Evolutionary conservation across 2,797 vertebrate genomes (phyloP).

Genomic region (Pseudotriccus pelzelni): DNA sequence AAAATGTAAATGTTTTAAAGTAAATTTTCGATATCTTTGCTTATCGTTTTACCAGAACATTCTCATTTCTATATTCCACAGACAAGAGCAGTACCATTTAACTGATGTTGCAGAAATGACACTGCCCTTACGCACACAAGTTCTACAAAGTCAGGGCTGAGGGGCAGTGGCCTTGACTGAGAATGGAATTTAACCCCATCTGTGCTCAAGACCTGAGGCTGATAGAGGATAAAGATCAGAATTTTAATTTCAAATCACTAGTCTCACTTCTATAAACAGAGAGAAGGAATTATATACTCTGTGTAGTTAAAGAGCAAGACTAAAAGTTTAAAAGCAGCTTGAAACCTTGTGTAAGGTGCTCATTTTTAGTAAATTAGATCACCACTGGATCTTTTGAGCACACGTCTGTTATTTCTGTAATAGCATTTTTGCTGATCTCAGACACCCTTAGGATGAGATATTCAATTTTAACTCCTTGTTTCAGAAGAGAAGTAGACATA

Average conservation of each 20-base stretch:
- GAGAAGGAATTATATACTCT: not conserved
- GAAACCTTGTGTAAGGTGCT: not conserved
- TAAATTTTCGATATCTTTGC: not conserved
- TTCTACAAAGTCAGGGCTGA: not conserved
- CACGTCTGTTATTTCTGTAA: not conserved
- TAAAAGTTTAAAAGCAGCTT: not conserved
- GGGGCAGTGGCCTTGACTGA: not conserved
- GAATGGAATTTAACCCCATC: not conserved
- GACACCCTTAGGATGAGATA: not conserved
- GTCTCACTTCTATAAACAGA: not conserved
- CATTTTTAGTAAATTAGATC: not conserved
- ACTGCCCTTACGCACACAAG: not conserved
- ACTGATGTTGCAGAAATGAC: not conserved
- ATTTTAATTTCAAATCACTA: not conserved
- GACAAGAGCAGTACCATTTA: not conserved
- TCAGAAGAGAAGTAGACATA: conserved; percentile 23
- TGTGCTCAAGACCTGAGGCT: not conserved
- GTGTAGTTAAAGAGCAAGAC: not conserved
- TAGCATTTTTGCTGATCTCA: not conserved
- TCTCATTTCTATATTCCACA: not conserved
- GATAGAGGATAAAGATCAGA: not conserved
- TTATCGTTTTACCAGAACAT: not conserved
- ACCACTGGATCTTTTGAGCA: not conserved
- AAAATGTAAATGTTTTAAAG: not conserved
- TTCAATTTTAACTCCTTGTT: conserved; percentile 24